Evolutionary conservation across 2,888 invertebrate species (phyloP).

Genomic region (Theristus sp.): DNA sequence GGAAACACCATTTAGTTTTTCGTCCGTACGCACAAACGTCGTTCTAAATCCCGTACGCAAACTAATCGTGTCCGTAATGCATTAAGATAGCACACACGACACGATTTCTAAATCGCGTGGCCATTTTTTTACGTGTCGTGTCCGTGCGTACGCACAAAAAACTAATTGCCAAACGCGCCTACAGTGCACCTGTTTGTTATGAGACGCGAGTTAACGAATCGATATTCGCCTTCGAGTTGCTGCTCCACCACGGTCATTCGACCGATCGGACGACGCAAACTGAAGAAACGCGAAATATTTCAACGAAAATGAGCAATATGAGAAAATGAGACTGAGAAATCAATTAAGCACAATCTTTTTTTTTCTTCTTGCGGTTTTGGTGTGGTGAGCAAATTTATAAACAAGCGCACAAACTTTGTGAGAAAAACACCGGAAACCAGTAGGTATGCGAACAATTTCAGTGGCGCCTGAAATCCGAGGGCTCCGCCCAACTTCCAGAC

Average conservation of each 20-base stretch:
- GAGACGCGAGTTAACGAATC: constrained; percentile 82
- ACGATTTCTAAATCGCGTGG: too few species aligned
- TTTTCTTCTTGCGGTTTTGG: neutral
- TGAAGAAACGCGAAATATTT: constrained; percentile 8
- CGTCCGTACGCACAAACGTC: too few species aligned
- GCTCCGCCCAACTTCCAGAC: constrained; percentile 67
- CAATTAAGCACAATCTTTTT: neutral
- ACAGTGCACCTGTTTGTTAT: constrained; percentile 78
- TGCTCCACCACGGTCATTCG: constrained; percentile 80
- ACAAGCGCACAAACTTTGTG: constrained; percentile 37
- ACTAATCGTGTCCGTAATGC: too few species aligned
- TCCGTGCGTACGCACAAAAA: too few species aligned
- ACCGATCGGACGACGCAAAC: constrained; percentile 66
- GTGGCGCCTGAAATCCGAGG: constrained; percentile 68
- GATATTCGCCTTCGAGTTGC: constrained; percentile 90
- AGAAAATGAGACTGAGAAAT: neutral
- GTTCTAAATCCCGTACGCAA: too few species aligned
- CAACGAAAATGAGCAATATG: neutral
- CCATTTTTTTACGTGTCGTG: too few species aligned
- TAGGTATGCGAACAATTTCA: constrained; percentile 66
- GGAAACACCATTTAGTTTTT: too few species aligned
- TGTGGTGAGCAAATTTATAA: too few species aligned
- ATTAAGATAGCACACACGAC: too few species aligned
- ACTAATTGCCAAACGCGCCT: too few species aligned
- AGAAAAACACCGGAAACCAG: constrained; percentile 64